Conservation (phyloP, 2,113 vertebrate species). For the Australoheros scitulus region DNA sequence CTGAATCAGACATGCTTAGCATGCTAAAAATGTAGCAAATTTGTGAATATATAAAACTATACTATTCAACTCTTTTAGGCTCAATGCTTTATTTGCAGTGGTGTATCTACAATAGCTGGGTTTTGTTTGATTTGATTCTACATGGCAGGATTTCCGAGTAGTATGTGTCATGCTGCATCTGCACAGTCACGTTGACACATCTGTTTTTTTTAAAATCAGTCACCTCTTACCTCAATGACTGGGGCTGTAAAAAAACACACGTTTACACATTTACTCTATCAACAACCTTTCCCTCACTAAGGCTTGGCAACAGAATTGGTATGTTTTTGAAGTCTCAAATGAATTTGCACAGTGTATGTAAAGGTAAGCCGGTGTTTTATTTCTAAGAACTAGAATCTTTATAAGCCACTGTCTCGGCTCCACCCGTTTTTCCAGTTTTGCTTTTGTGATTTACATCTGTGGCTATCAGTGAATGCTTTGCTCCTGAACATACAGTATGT, state of each 20-base stretch:
- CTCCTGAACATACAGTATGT: no score
- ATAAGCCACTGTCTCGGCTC: not conserved
- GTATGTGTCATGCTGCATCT: not conserved
- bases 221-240: not conserved
- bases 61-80: not conserved
- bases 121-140: not conserved
- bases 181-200: not conserved
- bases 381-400: not conserved
- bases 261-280: conserved; percentile 1
- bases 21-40: not conserved
- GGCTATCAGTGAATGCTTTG: no score
- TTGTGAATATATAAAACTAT: not conserved
- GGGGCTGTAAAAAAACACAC: not conserved
- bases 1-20: not conserved
- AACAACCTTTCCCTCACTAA: not conserved
- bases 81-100: not conserved
- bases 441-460: not conserved
- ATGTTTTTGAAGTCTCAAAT: not conserved
- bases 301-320: not conserved
- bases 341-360: not conserved
- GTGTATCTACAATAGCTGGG: not conserved
- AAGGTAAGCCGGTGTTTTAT: not conserved
- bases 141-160: not conserved
- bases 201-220: not conserved
- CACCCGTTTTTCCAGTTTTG: not conserved